These are phyloP conservation scores for Meles meles DNA, from an alignment of 2,113 vertebrate genomes.

Conservation along the genomic window DNA sequence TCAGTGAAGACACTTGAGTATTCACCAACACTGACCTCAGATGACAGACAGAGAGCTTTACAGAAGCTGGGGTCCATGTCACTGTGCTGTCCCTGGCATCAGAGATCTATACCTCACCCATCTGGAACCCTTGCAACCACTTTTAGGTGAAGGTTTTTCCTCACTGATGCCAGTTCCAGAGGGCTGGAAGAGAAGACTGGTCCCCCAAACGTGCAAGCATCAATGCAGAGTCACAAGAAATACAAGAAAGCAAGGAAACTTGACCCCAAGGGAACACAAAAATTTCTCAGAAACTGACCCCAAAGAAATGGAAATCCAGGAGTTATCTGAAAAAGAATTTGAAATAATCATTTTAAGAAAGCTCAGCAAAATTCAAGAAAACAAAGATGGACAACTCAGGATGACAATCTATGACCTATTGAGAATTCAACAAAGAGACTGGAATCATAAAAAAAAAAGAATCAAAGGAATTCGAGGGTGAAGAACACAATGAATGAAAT, in stretches of 20 bases:
- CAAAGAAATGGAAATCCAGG: not conserved
- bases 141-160: not conserved
- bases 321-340: not conserved
- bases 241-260: not conserved
- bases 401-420: not conserved
- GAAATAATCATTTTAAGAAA: not conserved
- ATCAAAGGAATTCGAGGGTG: not conserved
- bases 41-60: not conserved
- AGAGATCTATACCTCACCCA: not conserved
- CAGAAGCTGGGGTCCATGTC: not conserved
- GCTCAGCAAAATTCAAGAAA: not conserved
- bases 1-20: not conserved
- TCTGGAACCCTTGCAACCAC: not conserved
- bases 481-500: not conserved
- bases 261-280: not conserved
- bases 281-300: not conserved
- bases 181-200: not conserved
- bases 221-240: not conserved
- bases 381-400: not conserved
- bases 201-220: not conserved
- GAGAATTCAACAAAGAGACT: not conserved
- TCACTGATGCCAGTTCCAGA: not conserved
- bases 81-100: not conserved
- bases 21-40: not conserved
- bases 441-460: not conserved